A percentile compares a stretch with the other conserved stretches of the same genome.
Conservation (phyloP, 2,888 invertebrate species). For the Uropetala carovei region DNA sequence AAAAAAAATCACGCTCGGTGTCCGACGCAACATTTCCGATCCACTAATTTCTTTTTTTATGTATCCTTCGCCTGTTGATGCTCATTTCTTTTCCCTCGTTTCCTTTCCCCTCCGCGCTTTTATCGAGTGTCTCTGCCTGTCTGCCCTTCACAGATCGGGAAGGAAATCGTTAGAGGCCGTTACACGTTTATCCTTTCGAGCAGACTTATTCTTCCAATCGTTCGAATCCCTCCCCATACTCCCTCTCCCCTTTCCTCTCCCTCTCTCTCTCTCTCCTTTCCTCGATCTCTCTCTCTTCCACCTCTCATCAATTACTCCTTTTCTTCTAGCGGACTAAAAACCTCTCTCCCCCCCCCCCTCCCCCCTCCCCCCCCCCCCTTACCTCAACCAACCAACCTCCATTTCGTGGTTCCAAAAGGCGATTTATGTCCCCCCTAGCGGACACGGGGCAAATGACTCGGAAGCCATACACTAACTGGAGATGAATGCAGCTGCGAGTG, state of each 20-base stretch:
- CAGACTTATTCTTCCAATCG: background rate
- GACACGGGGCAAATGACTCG: slow-evolving; percentile 63
- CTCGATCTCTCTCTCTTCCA: background rate
- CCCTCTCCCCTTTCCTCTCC: background rate
- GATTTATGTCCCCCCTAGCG: slow-evolving; percentile 49
- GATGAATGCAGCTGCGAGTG: slow-evolving; percentile 59
- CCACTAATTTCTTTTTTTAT: background rate
- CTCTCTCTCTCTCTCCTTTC: background rate
- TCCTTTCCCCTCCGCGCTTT: background rate
- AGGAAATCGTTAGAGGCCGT: slow-evolving; percentile 43
- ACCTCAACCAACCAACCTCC: slow-evolving; percentile 25
- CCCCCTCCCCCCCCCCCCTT: background rate
- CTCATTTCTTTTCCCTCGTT: background rate
- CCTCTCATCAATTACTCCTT: slow-evolving; percentile 29
- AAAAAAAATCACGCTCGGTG: background rate
- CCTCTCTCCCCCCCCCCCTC: background rate
- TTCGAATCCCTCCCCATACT: background rate
- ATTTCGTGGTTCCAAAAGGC: slow-evolving; percentile 60
- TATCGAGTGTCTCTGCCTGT: background rate
- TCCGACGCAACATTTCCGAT: slow-evolving; percentile 10
- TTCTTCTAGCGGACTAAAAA: background rate
- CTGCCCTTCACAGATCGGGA: background rate
- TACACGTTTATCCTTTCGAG: slow-evolving; percentile 34
- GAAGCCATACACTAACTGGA: slow-evolving; percentile 57
- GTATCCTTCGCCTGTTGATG: slow-evolving; percentile 27